Evolutionary conservation across 2,797 vertebrate genomes (phyloP).

Genomic region (Diplodus sargus): DNA sequence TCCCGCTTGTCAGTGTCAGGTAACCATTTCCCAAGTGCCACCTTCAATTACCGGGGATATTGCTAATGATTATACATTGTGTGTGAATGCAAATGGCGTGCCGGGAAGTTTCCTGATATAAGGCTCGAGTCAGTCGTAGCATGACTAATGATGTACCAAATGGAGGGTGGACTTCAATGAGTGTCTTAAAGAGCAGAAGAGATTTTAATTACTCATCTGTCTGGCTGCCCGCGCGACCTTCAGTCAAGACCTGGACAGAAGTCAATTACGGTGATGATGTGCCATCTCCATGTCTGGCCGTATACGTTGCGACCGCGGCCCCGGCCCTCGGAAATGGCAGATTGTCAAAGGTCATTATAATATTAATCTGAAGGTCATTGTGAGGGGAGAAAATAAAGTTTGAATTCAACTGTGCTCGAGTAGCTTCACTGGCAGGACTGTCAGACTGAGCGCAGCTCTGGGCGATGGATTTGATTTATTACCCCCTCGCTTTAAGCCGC

Average conservation of each 20-base stretch:
- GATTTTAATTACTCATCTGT: conserved; percentile 81
- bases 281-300: conserved; percentile 48
- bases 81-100: conserved; percentile 65
- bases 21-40: conserved; percentile 79
- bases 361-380: conserved; percentile 64
- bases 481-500: conserved; percentile 43
- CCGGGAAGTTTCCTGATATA: conserved; percentile 52
- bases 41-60: conserved; percentile 77
- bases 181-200: conserved; percentile 73
- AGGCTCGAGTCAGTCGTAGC: conserved; percentile 60
- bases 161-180: conserved; percentile 72
- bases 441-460: conserved; percentile 3
- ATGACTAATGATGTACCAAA: conserved; percentile 78
- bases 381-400: conserved; percentile 29
- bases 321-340: conserved; percentile 57
- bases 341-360: conserved; percentile 70
- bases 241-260: conserved; percentile 76
- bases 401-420: conserved; percentile 40
- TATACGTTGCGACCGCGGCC: conserved; percentile 44
- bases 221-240: conserved; percentile 74
- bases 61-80: conserved; percentile 78
- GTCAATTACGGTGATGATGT: conserved; percentile 78
- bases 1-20: conserved; percentile 72
- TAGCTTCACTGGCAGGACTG: conserved; percentile 20
- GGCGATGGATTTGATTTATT: conserved; percentile 66